phyloP scores from a whole-genome alignment of 2,888 invertebrate species.

The Mycogona germanica region DNA sequence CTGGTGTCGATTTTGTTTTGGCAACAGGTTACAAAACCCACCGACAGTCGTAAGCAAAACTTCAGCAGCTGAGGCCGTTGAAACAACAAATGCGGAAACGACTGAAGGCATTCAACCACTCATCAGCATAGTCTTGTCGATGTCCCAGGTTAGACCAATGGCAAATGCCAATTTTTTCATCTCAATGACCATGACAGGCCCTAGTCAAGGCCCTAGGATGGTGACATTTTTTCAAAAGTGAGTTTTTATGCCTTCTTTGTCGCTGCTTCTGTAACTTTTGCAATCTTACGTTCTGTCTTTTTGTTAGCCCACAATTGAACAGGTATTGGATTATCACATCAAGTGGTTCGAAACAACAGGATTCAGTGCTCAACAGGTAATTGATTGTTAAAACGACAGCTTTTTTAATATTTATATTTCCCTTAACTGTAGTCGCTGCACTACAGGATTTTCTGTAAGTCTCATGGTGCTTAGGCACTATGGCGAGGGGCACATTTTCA shows the following conservation, averaged over 20 bases:
- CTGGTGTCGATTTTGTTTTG: constrained; percentile 41
- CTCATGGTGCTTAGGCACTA: no score
- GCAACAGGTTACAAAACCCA: constrained; percentile 25
- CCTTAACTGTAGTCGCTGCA: no score
- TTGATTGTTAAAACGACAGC: no score
- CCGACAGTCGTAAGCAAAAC: constrained; percentile 12
- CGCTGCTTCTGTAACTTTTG: constrained; percentile 12
- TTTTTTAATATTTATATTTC: no score
- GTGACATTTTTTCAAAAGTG: no score
- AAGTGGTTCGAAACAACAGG: constrained; percentile 38
- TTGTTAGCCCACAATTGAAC: constrained; percentile 35
- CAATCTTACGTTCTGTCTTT: not conserved
- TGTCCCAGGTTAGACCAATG: constrained; percentile 34
- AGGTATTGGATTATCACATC: constrained; percentile 40
- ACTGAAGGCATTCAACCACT: constrained; percentile 31
- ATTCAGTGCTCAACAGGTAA: constrained; percentile 37
- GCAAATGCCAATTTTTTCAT: not conserved
- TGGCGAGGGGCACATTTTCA: no score
- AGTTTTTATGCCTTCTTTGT: not conserved
- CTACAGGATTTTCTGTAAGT: no score
- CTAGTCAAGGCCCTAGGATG: no score
- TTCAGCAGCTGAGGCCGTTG: no score
- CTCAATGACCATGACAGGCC: not conserved
- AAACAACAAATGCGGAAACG: no score
- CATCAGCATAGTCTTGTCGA: constrained; percentile 35